Evolutionary conservation across 30 jellyfish, hydroid and myxozoan species (phyloP).

Genomic region (Phacellophora camtschatica): DNA sequence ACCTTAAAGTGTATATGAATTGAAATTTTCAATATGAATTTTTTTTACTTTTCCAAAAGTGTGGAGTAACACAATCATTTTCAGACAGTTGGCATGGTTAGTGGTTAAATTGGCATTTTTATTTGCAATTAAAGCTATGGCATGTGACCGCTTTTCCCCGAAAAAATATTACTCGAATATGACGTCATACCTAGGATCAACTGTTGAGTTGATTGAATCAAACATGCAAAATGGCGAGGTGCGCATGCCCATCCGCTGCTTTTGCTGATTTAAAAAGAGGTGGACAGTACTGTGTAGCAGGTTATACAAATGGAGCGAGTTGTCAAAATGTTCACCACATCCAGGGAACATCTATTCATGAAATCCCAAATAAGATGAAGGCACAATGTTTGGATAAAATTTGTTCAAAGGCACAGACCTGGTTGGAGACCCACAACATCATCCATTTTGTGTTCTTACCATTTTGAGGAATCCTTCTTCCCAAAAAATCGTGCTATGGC

Average conservation of each 20-base stretch:
- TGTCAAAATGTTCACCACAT: not conserved
- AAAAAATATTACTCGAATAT: no score
- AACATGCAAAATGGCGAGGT: not conserved
- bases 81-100: not conserved
- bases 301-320: conserved; percentile 7
- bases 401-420: conserved; percentile 30
- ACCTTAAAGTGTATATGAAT: no score
- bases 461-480: conserved; percentile 5
- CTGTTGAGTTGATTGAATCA: not conserved
- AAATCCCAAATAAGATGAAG: not conserved
- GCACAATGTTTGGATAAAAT: conserved; percentile 7
- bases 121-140: no score
- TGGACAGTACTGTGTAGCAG: conserved; percentile 26
- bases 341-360: not conserved
- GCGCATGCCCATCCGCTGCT: not conserved
- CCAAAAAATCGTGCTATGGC: not conserved
- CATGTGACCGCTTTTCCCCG: no score
- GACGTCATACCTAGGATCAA: not conserved
- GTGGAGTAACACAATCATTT: not conserved
- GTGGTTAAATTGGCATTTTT: no score
- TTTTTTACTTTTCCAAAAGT: not conserved
- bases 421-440: not conserved
- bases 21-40: not conserved
- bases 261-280: not conserved
- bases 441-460: not conserved